Evolutionary conservation across 2,113 vertebrate species (phyloP).

Genomic region (Pelvicachromis taeniatus): DNA sequence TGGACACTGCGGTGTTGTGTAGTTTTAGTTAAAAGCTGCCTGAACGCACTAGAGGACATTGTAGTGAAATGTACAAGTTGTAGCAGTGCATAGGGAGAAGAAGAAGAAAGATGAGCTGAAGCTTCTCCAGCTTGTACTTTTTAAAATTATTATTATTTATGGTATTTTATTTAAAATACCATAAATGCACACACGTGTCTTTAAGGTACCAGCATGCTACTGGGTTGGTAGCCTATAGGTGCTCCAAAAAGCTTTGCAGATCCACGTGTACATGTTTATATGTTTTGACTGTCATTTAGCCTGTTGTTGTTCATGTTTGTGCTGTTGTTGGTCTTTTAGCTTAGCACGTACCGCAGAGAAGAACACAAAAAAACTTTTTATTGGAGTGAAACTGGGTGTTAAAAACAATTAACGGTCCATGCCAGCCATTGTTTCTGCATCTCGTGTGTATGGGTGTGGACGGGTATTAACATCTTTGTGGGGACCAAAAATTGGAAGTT

Average conservation of each 20-base stretch:
- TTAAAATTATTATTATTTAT: no score
- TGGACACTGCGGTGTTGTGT: not conserved
- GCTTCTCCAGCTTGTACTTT: not conserved
- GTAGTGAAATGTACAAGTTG: not conserved
- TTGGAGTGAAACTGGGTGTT: not conserved
- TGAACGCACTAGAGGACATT: not conserved
- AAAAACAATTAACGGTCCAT: not conserved
- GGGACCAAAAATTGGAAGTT: no score
- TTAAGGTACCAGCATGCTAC: not conserved
- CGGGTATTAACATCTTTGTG: no score
- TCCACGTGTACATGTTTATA: not conserved
- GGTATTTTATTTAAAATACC: not conserved
- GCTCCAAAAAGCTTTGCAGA: not conserved
- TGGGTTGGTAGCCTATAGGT: not conserved
- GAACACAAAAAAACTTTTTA: not conserved
- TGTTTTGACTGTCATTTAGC: not conserved
- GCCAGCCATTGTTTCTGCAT: not conserved
- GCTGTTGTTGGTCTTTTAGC: not conserved
- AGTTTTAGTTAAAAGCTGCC: not conserved
- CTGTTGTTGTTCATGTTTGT: not conserved
- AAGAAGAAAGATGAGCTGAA: not conserved
- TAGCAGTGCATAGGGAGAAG: not conserved
- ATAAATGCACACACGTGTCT: not conserved
- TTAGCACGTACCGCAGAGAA: not conserved
- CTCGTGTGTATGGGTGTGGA: rapidly evolving